Evolutionary conservation across 2,888 invertebrate genomes (phyloP), one percentile per base, ranked within the genome.

Genomic region (Dicyrtoma fusca): DNA sequence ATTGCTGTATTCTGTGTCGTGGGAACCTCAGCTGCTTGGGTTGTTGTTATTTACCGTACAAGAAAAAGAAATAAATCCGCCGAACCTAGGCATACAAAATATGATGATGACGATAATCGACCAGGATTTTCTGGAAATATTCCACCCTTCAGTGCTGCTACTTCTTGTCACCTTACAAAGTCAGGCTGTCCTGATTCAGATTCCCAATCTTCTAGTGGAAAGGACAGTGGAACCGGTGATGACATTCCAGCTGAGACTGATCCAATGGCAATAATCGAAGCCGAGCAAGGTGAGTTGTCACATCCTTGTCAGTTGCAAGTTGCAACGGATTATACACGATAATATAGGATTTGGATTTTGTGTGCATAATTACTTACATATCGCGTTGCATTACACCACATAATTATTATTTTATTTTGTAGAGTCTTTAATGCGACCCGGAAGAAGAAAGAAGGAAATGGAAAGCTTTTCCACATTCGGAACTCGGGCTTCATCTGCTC

Each of bases 1-100:
- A 92, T 93, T 3, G 91, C 94, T 0, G 92, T 94, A 51, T 92
- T 93, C 83, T 93, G 95, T 84, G 91, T 95, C 68, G 92, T 96
- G 17, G 90, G 91, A n/a, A 95, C 95, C 8, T 94, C 94, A 0
- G 87, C 93, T 17, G 89, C 94, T 68, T 95, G 95, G 95, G 93
- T 95, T 63, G 90, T 94, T 70, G 92, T 95, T 76, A 94, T 94
- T 81, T 94, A 93, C 83, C 91, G 92, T 82, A 92, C 93, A 5
- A 87, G 92, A 75, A 68, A 72, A 34, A 51, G 74, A 61, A 72
- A 59, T 25, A 64, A 63, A 59, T 45, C 64, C 13, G 19, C 44
- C 1, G 63, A 71, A 17, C 5, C 55, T 14, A 26, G 71, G 19
- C 49, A 63, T 53, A 1, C 25, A n/a, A 55, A 44, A 13, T 71